phyloP scores from a whole-genome alignment of 2,888 invertebrate species.

The Agrochola circellaris region DNA sequence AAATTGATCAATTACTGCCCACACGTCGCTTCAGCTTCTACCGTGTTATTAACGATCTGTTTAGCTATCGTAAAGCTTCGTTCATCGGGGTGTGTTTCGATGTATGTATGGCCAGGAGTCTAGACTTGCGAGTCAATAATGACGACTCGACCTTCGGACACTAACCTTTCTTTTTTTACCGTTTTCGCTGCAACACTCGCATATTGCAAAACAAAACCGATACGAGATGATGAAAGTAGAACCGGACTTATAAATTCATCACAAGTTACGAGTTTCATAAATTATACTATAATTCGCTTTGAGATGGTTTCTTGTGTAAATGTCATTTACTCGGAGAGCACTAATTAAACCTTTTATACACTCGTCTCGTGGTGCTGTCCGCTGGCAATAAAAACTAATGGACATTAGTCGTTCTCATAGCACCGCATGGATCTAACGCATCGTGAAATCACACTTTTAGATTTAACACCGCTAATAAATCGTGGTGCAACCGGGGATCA shows the following conservation, averaged over 20 bases:
- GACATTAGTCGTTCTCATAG: conserved; percentile 64
- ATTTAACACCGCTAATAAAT: conserved; percentile 73
- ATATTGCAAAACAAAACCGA: conserved; percentile 62
- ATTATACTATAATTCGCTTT: conserved; percentile 42
- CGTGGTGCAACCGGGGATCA: conserved; percentile 68
- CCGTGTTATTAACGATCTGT: conserved; percentile 66
- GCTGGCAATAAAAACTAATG: conserved; percentile 68
- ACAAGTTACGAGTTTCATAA: conserved; percentile 58
- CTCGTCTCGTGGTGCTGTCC: conserved; percentile 47
- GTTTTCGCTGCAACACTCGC: conserved; percentile 51
- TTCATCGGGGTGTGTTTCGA: conserved; percentile 58
- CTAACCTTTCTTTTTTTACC: conserved; percentile 66
- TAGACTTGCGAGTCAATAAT: conserved; percentile 67
- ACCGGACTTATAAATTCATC: conserved; percentile 63
- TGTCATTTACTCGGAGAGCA: conserved; percentile 37
- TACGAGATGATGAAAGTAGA: conserved; percentile 61
- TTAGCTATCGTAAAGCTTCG: conserved; percentile 64
- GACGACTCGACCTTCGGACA: conserved; percentile 70
- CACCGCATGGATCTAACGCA: conserved; percentile 62
- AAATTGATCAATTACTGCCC: conserved; percentile 52
- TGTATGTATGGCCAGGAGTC: conserved; percentile 64
- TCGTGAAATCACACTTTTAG: conserved; percentile 70
- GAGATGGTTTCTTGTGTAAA: conserved; percentile 54
- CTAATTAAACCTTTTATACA: conserved; percentile 62
- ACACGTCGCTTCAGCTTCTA: conserved; percentile 27